phyloP scores from a whole-genome alignment of 2,888 invertebrate genomes.

The Cryptocephalus primarius region DNA sequence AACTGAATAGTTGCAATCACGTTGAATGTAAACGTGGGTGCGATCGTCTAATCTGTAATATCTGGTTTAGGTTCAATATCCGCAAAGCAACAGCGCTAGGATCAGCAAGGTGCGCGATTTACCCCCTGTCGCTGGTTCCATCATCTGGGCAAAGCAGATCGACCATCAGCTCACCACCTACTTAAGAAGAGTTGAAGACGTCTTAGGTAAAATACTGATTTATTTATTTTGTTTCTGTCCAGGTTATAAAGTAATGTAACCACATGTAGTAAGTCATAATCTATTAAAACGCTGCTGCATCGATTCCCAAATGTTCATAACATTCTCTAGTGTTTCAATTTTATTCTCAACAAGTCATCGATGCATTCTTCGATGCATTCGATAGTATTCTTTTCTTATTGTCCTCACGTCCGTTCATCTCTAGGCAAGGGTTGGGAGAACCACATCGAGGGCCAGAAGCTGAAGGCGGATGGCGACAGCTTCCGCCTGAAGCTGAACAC shows the following conservation, averaged over 20 bases:
- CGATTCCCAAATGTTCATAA: too few species aligned
- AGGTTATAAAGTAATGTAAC: too few species aligned
- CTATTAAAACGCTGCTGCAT: too few species aligned
- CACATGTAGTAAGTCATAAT: too few species aligned
- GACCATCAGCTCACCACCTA: conserved; percentile 95
- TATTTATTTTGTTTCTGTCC: too few species aligned
- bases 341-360: too few species aligned
- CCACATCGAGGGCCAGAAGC: conserved; percentile 95
- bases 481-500: conserved; percentile 94
- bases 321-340: too few species aligned
- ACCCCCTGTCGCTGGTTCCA: conserved; percentile 95
- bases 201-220: conserved; percentile 55
- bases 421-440: conserved; percentile 95
- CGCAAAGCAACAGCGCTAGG: conserved; percentile 85
- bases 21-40: too few species aligned
- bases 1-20: too few species aligned
- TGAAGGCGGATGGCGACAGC: conserved; percentile 96
- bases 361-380: too few species aligned
- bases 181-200: conserved; percentile 94
- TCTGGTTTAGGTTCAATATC: conserved; percentile 71
- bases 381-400: too few species aligned
- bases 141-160: conserved; percentile 98
- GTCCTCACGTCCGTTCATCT: too few species aligned
- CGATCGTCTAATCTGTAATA: neutral
- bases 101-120: conserved; percentile 88